Evolutionary conservation across 2,888 invertebrate species (phyloP).

Genomic region (Rotaria socialis): DNA sequence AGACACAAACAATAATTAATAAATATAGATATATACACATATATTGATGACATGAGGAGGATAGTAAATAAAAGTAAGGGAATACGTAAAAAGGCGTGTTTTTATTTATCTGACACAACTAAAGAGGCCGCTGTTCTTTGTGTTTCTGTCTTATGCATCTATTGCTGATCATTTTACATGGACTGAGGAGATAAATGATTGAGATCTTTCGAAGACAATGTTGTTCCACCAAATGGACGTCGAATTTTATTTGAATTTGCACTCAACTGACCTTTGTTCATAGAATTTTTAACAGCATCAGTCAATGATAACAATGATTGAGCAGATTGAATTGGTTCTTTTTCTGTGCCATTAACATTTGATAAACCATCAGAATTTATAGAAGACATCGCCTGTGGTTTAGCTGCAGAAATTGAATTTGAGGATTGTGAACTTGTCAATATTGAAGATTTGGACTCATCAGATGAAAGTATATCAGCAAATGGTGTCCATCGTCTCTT

Average conservation of each 20-base stretch:
- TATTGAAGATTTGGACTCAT: background rate
- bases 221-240: background rate
- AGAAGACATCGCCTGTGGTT: no score
- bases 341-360: background rate
- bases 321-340: background rate
- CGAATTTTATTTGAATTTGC: background rate
- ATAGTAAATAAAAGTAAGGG: background rate
- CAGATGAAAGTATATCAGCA: background rate
- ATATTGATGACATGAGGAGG: background rate
- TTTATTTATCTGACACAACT: background rate
- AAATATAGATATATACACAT: no score
- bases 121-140: background rate
- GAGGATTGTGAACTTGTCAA: background rate
- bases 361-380: background rate
- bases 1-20: background rate
- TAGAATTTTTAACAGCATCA: background rate
- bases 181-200: conserved; percentile 2
- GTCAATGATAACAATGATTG: background rate
- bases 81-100: background rate
- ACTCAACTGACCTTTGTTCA: background rate
- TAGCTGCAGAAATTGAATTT: background rate
- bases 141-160: background rate
- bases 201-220: background rate
- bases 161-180: background rate
- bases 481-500: background rate